Evolutionary conservation across 2,888 invertebrate species (phyloP).

Genomic region (Coenonympha glycerion): DNA sequence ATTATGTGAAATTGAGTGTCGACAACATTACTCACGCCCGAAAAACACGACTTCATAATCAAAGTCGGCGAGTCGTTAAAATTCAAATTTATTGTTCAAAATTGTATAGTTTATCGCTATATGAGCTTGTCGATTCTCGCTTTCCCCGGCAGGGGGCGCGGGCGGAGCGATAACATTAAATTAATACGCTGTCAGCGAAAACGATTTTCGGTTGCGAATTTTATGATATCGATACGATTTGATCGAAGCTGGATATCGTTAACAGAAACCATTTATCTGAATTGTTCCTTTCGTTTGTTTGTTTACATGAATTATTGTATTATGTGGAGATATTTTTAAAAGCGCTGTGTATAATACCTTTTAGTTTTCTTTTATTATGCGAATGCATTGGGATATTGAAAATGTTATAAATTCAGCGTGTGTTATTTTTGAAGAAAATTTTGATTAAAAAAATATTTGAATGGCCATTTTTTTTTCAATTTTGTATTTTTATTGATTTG

Average conservation of each 20-base stretch:
- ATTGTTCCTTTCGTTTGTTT: conserved; percentile 18
- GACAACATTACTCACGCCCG: conserved; percentile 12
- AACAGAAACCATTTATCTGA: conserved; percentile 25
- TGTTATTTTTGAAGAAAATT: too few relatives aligned
- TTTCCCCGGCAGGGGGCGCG: conserved; percentile 49
- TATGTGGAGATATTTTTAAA: conserved; percentile 14
- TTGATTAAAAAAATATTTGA: too few relatives aligned
- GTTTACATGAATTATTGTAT: conserved; percentile 18
- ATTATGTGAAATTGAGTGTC: neutral
- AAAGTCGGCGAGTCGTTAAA: conserved; percentile 49
- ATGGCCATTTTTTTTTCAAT: too few relatives aligned
- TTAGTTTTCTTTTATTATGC: neutral
- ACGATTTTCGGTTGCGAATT: conserved; percentile 55
- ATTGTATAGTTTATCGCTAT: conserved; percentile 53
- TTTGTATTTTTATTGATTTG: too few relatives aligned
- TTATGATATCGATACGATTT: conserved; percentile 56
- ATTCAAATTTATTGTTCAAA: conserved; percentile 52
- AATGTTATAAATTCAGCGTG: neutral
- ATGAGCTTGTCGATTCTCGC: conserved; percentile 53
- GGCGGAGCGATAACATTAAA: conserved; percentile 51
- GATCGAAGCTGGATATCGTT: conserved; percentile 33
- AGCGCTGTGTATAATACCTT: neutral
- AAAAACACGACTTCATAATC: conserved; percentile 46
- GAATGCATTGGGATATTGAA: neutral
- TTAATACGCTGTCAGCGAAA: conserved; percentile 69